A percentile compares a stretch with the other conserved stretches of the same genome.
Conservation (phyloP, 2,797 vertebrate species). For the Coendou prehensilis region DNA sequence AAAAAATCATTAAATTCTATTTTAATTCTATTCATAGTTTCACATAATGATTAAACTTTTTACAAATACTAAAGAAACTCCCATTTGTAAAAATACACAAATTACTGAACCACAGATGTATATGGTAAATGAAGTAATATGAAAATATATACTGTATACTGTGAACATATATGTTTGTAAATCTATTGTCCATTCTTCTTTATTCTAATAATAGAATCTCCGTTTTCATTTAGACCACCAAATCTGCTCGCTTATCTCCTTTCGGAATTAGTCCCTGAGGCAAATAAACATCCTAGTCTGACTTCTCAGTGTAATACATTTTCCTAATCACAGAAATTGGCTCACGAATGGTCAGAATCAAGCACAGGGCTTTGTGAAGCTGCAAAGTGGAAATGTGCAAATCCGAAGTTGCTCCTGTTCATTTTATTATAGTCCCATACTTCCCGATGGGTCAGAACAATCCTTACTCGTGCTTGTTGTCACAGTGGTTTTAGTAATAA, state of each 20-base stretch:
- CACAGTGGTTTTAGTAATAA: constrained; percentile 20
- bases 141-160: background rate
- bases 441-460: background rate
- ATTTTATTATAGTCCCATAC: background rate
- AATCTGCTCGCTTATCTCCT: background rate
- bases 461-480: background rate
- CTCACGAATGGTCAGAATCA: background rate
- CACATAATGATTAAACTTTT: background rate
- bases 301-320: background rate
- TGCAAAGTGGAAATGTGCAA: background rate
- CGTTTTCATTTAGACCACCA: constrained; percentile 17
- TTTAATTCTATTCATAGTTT: constrained; percentile 44
- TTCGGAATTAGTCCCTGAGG: background rate
- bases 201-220: background rate
- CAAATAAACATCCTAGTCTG: background rate
- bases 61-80: constrained; percentile 46
- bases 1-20: constrained; percentile 21
- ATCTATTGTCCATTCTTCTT: background rate
- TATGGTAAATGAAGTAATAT: constrained; percentile 43
- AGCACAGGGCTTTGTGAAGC: background rate
- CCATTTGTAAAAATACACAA: constrained; percentile 3
- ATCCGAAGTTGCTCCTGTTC: background rate
- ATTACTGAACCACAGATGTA: constrained; percentile 1
- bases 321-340: background rate
- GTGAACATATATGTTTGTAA: background rate